Base-by-base conservation (phyloP, 2,797 vertebrate species). In the Parambassis ranga region DNA sequence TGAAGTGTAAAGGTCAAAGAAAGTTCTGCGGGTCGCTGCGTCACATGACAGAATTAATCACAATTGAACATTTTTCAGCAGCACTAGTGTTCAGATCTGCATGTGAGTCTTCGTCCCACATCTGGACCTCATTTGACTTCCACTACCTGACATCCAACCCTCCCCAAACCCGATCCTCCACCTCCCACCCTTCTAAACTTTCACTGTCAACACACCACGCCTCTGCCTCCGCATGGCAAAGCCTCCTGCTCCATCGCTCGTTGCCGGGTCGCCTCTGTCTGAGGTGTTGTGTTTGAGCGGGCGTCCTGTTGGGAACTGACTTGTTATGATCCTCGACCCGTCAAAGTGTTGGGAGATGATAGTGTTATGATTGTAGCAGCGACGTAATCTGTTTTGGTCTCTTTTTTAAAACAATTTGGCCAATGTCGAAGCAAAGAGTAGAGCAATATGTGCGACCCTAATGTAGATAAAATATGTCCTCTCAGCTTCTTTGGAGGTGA, bases 181-280 rank as follows among this genome's bases (percentile, higher is more conserved):
- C 73, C 64, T 85, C 77, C 62, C 77, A 82, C 75, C 74, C 75
- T 31, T 81, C 82, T 89, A 65, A 46, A 46, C 51, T 90, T 87
- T 10, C 85, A 76, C 75, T 80, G 63, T 86, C 81, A 85, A 86
- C 75, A 89, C 71, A 37, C 47, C 39, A 13, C 43, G 10, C 72
- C 77, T 71, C 31, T 7, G n/a, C 65, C 48, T 68, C 71, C 68
- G 79, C 71, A 65, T 32, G 72, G 70, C 59, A 7, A n/a, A 27
- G 24, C 6, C 36, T 50, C 42, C 19, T 2, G 24, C 33, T 28
- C 57, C 53, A 19, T n/a, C 52, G 4, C 51, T 60, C 52, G 28
- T 9, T 9, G 1, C 50, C 3, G 43, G 43, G 55, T 5, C 10
- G 4, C 48, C 70, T 67, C 50, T 0, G 8, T 47, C 65, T 10